Evolutionary conservation across 2,888 invertebrate genomes (phyloP), one percentile per base, ranked within the genome.

Genomic region (Aproaerema taeniolella): DNA sequence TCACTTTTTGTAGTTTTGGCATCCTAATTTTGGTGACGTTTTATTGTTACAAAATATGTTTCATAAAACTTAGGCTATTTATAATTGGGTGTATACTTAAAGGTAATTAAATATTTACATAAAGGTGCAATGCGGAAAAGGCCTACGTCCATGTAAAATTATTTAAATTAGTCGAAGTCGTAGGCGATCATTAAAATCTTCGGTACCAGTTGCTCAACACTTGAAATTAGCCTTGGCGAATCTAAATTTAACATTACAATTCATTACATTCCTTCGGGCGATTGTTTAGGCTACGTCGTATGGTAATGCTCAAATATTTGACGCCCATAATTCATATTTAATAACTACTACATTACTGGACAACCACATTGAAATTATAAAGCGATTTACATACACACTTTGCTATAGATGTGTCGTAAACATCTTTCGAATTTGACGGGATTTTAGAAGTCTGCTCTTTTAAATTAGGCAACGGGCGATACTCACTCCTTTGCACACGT

Each of bases 271-370:
- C 61, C 62, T 52, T 7, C 31, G 31, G 43, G 50, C 59, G 53
- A 63, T 63, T 58, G 60, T 66, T 66, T 50, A 42, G 51, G 41
- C 46, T 47, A 47, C 43, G 45, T 47, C 36, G 26, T 52, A 52
- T 56, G 50, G 47, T 57, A 64, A 64, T 62, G 49, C 35, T 50
- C 26, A 47, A 58, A 58, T 58, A 55, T 60, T 59, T 42, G 50
- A 52, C 55, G 53, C 55, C 56, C 54, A 63, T 48, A 44, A 51
- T 38, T 46, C 42, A 46, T 45, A 42, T 50, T 46, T 45, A 42
- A 41, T 45, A 45, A 48, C n/a, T n/a, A n/a, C 50, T 46, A 48
- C 48, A 40, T 41, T 15, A 46, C 40, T 16, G 37, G 37, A 36
- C 16, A 7, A 20, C 4, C 7, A 20, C 5, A 20, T 20, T n/a